Base-by-base conservation (phyloP, 2,888 invertebrate species). In the Capitulum mitella region DNA sequence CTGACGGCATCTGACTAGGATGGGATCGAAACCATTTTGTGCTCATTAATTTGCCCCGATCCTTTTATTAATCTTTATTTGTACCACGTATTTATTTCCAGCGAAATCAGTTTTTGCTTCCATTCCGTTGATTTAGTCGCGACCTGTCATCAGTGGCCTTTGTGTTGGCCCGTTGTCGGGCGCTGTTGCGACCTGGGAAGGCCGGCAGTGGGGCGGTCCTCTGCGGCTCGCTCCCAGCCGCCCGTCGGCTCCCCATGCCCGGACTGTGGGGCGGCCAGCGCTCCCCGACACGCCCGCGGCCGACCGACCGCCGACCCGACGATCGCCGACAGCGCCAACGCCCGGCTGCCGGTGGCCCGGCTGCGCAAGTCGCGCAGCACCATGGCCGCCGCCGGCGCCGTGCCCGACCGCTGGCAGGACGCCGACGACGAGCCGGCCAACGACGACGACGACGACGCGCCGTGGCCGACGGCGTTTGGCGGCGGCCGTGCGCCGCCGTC, bases 241-340 rank as follows among this genome's bases (percentile, higher is more conserved):
- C n/a, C n/a, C n/a, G n/a, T n/a, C n/a, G n/a, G n/a, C 29, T 6
- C 16, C 37, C 70, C 19, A 70, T 70, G 70, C 70, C 70, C 37
- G 22, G 16, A 12, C 70, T 22, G 8, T 37, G 70, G 70, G 0
- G 5, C 22, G 37, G 34, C 34, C 70, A 10, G 22, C 70, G 70
- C 22, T 70, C 70, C n/a, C 3, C 70, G 70, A 6, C n/a, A 32
- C n/a, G 16, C 8, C 70, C 8, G 16, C 8, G 29, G 3, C 26
- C 70, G 37, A 3, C 70, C 70, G 3, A 37, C 37, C 6, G 37
- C 19, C 19, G 70, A 70, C 37, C 37, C 22, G 34, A 70, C 70
- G 19, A 32, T 70, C 22, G 34, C 70, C 37, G 70, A 70, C 70
- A 37, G 70, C 37, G 70, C 70, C 70, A 37, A 70, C 37, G 70